Percentiles rank a stretch among this genome's conserved stretches.
phyloP scores from a whole-genome alignment of 2,888 invertebrate species.

The Eupeodes latifasciatus region DNA sequence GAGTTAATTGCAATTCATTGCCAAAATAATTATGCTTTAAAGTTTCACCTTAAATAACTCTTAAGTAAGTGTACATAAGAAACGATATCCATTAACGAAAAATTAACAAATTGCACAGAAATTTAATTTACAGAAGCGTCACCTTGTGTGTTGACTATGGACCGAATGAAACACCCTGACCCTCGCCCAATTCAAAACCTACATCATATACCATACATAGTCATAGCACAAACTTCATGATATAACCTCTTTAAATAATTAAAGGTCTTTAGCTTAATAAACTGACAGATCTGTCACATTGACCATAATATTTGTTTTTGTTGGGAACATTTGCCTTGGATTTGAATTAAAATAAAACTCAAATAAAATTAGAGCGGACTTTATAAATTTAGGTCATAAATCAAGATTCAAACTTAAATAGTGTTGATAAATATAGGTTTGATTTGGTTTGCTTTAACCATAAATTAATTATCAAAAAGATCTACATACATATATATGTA shows the following conservation, averaged over 20 bases:
- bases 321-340: slow-evolving; percentile 49
- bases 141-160: slow-evolving; percentile 41
- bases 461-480: slow-evolving; percentile 28
- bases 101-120: slow-evolving; percentile 64
- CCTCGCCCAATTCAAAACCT: slow-evolving; percentile 53
- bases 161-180: slow-evolving; percentile 54
- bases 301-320: slow-evolving; percentile 4
- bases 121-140: slow-evolving; percentile 55
- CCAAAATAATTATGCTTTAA: slow-evolving; percentile 8
- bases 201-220: not conserved
- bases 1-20: slow-evolving; percentile 38
- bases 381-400: slow-evolving; percentile 50
- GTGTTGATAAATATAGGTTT: not conserved
- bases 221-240: slow-evolving; percentile 7
- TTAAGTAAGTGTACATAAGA: not conserved
- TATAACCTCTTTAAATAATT: slow-evolving; percentile 36
- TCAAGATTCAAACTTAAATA: slow-evolving; percentile 14
- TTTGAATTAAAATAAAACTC: slow-evolving; percentile 9
- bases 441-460: not conserved
- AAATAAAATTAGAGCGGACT: slow-evolving; percentile 36
- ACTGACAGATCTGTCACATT: slow-evolving; percentile 8
- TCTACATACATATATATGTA: too few species aligned
- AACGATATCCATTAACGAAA: slow-evolving; percentile 36
- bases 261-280: slow-evolving; percentile 46
- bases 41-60: slow-evolving; percentile 34